phyloP scores from a whole-genome alignment of 2,113 vertebrate species.

The Cyrtonyx montezumae region DNA sequence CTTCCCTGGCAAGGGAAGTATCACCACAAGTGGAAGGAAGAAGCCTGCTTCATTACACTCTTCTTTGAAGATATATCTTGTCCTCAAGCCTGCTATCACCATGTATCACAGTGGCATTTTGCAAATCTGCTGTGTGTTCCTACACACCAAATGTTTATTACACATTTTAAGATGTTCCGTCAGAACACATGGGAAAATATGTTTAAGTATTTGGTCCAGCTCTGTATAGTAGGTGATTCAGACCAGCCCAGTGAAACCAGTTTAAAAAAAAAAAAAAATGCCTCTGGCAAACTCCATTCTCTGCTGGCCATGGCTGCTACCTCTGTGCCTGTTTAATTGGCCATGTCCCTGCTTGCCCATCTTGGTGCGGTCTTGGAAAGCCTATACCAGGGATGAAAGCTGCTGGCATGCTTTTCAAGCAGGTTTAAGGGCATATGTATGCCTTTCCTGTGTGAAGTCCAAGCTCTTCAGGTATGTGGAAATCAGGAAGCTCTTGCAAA shows the following conservation, averaged over 20 bases:
- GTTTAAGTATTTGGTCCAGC: neutral
- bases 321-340: neutral
- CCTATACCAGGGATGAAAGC: neutral
- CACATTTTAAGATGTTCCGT: neutral
- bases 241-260: neutral
- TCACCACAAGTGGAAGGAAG: neutral
- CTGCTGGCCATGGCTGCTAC: neutral
- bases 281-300: neutral
- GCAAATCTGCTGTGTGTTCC: neutral
- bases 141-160: neutral
- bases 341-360: neutral
- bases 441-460: neutral
- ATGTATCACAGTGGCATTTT: neutral
- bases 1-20: neutral
- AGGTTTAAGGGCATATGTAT: neutral
- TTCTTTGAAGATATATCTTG: neutral
- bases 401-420: neutral
- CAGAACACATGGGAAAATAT: neutral
- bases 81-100: neutral
- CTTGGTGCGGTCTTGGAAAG: neutral
- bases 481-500: neutral
- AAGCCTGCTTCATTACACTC: neutral
- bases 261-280: neutral
- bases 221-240: neutral
- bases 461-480: neutral